Evolutionary conservation across 2,113 vertebrate species (phyloP).

Genomic region (Pterocles gutturalis): DNA sequence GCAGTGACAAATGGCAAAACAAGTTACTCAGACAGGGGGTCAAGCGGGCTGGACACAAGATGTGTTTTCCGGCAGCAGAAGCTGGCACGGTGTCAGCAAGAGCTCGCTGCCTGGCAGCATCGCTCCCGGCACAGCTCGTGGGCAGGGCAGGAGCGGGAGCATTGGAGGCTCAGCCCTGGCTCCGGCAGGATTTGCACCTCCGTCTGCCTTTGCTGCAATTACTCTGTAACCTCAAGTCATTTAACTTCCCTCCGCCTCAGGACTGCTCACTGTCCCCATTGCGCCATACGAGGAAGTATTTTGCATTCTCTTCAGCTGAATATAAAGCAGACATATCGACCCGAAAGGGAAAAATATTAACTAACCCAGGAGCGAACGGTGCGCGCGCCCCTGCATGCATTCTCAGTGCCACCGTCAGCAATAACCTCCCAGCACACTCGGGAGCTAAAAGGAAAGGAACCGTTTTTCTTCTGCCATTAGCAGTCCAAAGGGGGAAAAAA

Average conservation of each 20-base stretch:
- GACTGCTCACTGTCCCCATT: background rate
- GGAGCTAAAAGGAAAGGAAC: background rate
- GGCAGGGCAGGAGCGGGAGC: background rate
- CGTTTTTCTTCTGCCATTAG: background rate
- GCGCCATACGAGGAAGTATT: background rate
- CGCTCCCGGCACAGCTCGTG: background rate
- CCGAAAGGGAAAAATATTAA: background rate
- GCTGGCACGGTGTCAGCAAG: background rate
- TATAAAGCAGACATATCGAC: background rate
- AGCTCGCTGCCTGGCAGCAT: background rate
- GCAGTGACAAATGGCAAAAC: conserved; percentile 65
- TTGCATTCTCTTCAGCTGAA: background rate
- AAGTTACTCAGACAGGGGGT: conserved; percentile 20
- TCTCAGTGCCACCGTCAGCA: background rate
- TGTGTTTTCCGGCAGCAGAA: background rate
- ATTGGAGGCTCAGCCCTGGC: background rate
- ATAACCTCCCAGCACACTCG: fast-evolving
- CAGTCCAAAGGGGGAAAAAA: background rate
- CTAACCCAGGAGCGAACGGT: background rate
- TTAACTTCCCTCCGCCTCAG: background rate
- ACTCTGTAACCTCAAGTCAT: fast-evolving
- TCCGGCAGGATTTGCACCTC: background rate
- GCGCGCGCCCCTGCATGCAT: fast-evolving
- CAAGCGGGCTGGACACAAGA: background rate
- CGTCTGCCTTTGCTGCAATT: fast-evolving